Evolutionary conservation across 2,888 invertebrate genomes (phyloP).

Genomic region (Syrista parreyssii): DNA sequence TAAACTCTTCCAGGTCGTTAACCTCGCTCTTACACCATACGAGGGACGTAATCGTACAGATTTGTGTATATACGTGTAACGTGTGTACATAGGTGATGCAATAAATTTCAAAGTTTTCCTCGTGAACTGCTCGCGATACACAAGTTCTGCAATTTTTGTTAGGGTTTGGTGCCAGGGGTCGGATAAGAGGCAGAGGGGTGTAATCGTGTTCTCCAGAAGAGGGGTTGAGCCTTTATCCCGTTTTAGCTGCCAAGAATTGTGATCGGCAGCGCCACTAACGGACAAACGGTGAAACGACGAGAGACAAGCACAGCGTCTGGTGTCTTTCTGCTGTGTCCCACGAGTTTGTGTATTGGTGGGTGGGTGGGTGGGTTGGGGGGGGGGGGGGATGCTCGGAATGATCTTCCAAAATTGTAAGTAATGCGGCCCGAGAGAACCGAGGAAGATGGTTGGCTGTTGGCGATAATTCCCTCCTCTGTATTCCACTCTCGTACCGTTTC

Average conservation of each 20-base stretch:
- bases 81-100: not conserved
- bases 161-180: not conserved
- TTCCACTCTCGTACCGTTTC: constrained; percentile 60
- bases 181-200: too few relatives aligned
- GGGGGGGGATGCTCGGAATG: constrained; percentile 26
- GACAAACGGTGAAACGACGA: not conserved
- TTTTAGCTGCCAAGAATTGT: not conserved
- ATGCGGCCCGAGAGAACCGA: constrained; percentile 42
- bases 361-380: not conserved
- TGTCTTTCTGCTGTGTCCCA: not conserved
- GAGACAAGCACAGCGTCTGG: not conserved
- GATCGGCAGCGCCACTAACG: not conserved
- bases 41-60: constrained; percentile 27
- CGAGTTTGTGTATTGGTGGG: not conserved
- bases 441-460: constrained; percentile 45
- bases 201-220: not conserved
- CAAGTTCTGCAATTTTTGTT: not conserved
- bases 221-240: not conserved
- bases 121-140: not conserved
- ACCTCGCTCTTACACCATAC: constrained; percentile 53
- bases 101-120: not conserved
- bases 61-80: not conserved
- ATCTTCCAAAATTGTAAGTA: constrained; percentile 46
- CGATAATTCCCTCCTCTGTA: constrained; percentile 66
- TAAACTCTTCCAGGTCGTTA: constrained; percentile 57